Base-by-base conservation (phyloP, 2,113 vertebrate genomes). In the Caranx ignobilis region DNA sequence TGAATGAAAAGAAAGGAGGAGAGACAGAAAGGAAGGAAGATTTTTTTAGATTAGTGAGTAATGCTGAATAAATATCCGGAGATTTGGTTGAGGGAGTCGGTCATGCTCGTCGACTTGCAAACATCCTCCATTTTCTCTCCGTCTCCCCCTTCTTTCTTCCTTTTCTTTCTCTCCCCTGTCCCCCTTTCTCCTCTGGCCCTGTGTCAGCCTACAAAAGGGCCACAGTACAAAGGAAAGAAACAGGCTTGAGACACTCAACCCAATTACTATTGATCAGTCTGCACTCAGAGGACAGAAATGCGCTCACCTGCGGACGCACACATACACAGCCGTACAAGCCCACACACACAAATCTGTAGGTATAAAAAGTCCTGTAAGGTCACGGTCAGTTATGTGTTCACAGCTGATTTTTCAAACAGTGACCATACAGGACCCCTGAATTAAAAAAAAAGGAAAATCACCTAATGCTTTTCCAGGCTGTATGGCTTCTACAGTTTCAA, bases 31-130 rank as follows among this genome's bases (percentile, higher is more conserved):
- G 45, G 72, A 55, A 79, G 70, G 79, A 75, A 83, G 85, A 84
- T 85, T 88, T 82, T 89, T 93, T 93, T 76, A 83, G 88, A 93
- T 94, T 87, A 90, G 92, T 82, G 77, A 86, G 89, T 93, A 93
- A 94, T 92, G 88, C 88, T 91, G 91, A 94, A 95, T 91, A 94
- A 94, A 95, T 94, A 94, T 93, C 87, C 83, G 76, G 90, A 94
- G 87, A 93, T 93, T 92, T 93, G 88, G 88, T 75, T 87, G 90
- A 87, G 85, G 83, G 83, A 91, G 90, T 88, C 87, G 72, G 93
- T 94, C 95, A 95, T 87, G 93, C 93, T 91, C 86, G 59, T 88
- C 90, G 86, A 91, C 88, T 91, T 93, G 92, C 91, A 94, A 95
- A 94, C 93, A 93, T 89, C 85, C 90, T 91, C 85, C 88, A 91